Evolutionary conservation across 2,888 invertebrate genomes (phyloP), one percentile per base, ranked within the genome.

Genomic region (Acanthosepion pharaonis): DNA sequence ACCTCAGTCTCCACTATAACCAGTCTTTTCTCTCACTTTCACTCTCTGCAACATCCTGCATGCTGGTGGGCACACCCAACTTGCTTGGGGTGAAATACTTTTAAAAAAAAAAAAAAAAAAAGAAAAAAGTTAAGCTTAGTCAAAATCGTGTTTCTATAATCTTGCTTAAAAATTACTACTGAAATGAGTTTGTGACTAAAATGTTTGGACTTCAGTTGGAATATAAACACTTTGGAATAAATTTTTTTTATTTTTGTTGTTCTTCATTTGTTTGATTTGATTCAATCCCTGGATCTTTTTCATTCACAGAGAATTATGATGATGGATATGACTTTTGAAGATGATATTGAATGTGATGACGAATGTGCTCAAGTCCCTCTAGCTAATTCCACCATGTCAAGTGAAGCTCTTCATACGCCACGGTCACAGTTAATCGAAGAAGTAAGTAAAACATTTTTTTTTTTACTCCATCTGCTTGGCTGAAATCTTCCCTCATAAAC

Each of bases 301-400:
- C n/a, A n/a, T 94, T 23, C 91, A 94, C 28, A 94, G 93, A 95
- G 96, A 48, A 95, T 96, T 0, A 96, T 96, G 94, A 96, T 96
- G 96, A 95, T 96, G 94, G 95, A 96, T 64, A 93, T 92, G 94
- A 49, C 91, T 95, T 96, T 96, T 92, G 97, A 97, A 23, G 97
- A 98, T 95, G 97, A 97, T 95, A 97, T 97, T 94, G 97, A 97
- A 95, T 97, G 96, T 96, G 97, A 97, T 95, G 96, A 96, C 94
- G 96, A 96, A 95, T 95, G 95, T 94, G 92, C 95, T 94, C 94
- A 91, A 95, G n/a, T 94, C 15, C 92, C 94, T 53, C 51, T 92
- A 5, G 59, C 91, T 15, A 94, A 92, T 23, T 92, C 94, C 55
- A 92, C 94, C 18, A 42, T 94, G 94, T 6, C 49, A 78, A 49